These are phyloP conservation scores for Oophaga pumilio DNA, from an alignment of 2,113 vertebrate species.

Conservation along the genomic window DNA sequence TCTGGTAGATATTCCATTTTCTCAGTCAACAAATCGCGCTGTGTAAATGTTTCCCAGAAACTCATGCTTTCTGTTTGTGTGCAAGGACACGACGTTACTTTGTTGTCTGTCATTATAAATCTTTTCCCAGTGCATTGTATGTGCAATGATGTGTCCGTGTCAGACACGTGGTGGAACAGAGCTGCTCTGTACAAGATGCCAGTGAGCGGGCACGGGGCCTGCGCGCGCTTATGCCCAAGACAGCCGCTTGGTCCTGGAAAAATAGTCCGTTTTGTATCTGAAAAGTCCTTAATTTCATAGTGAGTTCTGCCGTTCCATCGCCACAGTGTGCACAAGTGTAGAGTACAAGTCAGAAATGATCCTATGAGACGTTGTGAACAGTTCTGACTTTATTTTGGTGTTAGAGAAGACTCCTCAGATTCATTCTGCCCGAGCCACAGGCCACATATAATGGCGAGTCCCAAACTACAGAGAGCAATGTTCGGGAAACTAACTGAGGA, in stretches of 20 bases:
- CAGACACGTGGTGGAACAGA: conserved; percentile 15
- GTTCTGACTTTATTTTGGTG: too few species aligned
- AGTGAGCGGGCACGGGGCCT: background rate
- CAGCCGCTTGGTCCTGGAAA: background rate
- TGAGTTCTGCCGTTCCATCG: too few species aligned
- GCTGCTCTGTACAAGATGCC: conserved; percentile 25
- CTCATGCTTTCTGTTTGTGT: conserved; percentile 61
- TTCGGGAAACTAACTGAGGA: too few species aligned
- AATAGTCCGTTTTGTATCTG: conserved; percentile 38
- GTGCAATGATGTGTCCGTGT: background rate
- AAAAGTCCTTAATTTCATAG: background rate
- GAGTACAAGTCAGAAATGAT: too few species aligned
- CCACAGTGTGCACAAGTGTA: too few species aligned
- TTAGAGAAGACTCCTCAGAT: too few species aligned
- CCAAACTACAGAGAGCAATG: too few species aligned
- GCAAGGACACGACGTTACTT: background rate
- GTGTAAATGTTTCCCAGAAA: conserved; percentile 4
- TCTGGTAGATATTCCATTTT: too few species aligned
- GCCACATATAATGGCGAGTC: too few species aligned
- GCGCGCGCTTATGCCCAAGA: background rate
- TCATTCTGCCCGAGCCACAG: too few species aligned
- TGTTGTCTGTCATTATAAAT: background rate
- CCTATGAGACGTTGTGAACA: too few species aligned
- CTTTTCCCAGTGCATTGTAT: background rate
- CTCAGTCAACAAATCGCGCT: too few species aligned